phyloP scores from a whole-genome alignment of 2,797 vertebrate genomes.

The Lacerta agilis region DNA sequence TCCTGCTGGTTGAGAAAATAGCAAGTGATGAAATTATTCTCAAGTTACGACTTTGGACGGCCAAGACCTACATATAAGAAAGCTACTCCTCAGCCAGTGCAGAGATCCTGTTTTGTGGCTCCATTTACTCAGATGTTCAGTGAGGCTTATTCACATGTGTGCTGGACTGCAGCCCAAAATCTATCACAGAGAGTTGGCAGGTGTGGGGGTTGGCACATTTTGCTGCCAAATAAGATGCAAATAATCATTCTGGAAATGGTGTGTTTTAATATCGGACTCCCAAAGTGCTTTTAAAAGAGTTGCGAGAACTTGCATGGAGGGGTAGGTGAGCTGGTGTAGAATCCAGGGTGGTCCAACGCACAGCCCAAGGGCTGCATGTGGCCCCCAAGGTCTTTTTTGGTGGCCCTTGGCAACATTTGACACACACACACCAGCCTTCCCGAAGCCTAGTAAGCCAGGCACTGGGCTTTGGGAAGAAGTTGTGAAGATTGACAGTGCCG shows the following conservation, averaged over 20 bases:
- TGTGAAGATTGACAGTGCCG: no score
- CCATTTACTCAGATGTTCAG: not conserved
- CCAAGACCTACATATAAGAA: not conserved
- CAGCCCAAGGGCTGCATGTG: no score
- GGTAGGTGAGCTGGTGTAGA: no score
- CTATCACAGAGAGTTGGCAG: not conserved
- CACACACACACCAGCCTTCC: no score
- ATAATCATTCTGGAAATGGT: not conserved
- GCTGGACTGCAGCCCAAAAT: not conserved
- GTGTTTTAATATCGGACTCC: not conserved
- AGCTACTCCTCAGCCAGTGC: not conserved
- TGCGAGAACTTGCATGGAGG: not conserved
- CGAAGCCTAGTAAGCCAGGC: no score
- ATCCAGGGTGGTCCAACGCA: not conserved
- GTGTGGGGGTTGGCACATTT: not conserved
- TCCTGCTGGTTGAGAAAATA: conserved; percentile 10
- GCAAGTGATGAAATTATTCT: conserved; percentile 18
- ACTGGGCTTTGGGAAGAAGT: no score
- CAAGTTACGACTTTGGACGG: conserved; percentile 3
- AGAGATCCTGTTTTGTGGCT: not conserved
- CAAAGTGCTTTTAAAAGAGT: not conserved
- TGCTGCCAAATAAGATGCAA: not conserved
- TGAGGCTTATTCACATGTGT: not conserved
- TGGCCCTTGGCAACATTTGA: no score
- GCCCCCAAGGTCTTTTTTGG: no score